Conservation (phyloP, 2,797 vertebrate species). For the Aythya fuligula region DNA sequence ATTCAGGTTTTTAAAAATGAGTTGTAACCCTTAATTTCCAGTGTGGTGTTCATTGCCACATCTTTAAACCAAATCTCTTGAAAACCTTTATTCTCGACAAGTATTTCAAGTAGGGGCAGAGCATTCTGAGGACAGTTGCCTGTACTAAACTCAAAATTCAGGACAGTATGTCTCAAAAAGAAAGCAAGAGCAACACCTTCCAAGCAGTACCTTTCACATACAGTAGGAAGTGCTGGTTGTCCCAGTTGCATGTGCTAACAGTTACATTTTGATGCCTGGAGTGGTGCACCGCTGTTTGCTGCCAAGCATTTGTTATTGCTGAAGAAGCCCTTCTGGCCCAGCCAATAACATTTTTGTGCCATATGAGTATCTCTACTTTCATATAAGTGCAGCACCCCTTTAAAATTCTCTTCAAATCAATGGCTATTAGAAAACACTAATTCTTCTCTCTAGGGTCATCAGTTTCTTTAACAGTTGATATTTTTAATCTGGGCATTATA, state of each 20-base stretch:
- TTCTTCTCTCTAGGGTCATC: neutral
- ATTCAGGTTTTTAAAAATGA: neutral
- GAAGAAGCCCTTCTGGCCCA: neutral
- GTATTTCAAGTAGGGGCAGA: too few species aligned
- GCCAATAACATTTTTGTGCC: neutral
- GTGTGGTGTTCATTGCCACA: neutral
- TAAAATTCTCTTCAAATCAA: neutral
- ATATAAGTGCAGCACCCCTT: neutral
- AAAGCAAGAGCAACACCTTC: neutral
- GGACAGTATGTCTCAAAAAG: neutral
- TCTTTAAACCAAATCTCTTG: neutral
- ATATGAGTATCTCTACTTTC: neutral
- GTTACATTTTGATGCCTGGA: neutral
- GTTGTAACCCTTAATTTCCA: neutral
- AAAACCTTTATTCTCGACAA: neutral
- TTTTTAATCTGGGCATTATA: neutral
- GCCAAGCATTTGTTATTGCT: neutral
- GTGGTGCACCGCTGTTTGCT: neutral
- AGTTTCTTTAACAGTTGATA: neutral
- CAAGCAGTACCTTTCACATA: neutral
- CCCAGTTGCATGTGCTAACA: neutral
- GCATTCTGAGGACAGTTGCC: neutral
- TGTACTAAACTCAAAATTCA: neutral
- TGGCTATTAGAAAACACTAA: neutral
- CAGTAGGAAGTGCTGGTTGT: neutral